phyloP scores from a whole-genome alignment of 2,797 vertebrate species.

The Anabacerthia variegaticeps region DNA sequence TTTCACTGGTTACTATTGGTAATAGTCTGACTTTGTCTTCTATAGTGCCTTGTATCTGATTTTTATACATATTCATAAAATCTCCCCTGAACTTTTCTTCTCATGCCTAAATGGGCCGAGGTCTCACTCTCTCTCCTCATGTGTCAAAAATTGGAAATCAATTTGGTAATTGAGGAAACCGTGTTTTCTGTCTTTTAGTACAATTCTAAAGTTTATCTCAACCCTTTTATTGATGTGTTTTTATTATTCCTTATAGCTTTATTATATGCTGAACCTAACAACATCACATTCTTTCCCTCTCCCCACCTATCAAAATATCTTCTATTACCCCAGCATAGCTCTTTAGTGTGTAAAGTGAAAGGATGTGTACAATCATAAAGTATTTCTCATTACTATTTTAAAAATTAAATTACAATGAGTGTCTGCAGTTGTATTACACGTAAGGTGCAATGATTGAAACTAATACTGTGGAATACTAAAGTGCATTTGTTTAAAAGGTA shows the following conservation, averaged over 20 bases:
- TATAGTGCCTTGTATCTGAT: background rate
- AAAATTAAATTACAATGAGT: background rate
- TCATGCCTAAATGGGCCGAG: background rate
- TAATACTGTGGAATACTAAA: background rate
- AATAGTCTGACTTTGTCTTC: background rate
- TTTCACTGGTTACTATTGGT: background rate
- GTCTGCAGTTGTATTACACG: background rate
- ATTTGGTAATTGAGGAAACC: background rate
- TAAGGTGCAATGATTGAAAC: background rate
- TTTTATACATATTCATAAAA: background rate
- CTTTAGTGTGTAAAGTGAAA: background rate
- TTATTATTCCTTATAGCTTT: background rate
- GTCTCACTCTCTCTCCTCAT: background rate
- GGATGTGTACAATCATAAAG: background rate
- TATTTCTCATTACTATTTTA: background rate
- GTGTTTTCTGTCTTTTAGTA: background rate
- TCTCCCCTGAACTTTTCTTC: background rate
- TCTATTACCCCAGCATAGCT: background rate
- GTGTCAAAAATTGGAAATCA: background rate
- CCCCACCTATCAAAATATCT: background rate
- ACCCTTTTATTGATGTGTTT: background rate
- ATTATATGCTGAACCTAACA: background rate
- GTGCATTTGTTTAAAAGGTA: background rate
- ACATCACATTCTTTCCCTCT: background rate
- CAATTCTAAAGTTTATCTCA: background rate